phyloP scores from a whole-genome alignment of 2,888 invertebrate genomes.

The Pseudanteris insignis region DNA sequence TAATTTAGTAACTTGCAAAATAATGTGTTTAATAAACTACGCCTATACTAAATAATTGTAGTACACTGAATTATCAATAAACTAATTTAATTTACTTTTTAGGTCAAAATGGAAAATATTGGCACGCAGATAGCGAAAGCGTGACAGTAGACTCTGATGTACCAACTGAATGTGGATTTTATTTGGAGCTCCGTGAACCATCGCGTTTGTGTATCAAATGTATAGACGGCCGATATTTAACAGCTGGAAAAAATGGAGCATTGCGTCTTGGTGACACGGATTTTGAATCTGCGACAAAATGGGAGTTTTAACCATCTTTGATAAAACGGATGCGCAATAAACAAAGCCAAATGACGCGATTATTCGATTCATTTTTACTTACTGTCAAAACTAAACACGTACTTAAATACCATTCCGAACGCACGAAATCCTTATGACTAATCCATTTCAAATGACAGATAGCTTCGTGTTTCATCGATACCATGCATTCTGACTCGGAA shows the following conservation, averaged over 20 bases:
- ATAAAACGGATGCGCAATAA: constrained; percentile 3
- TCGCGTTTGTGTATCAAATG: constrained; percentile 91
- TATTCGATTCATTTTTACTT: constrained; percentile 12
- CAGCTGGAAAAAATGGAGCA: constrained; percentile 90
- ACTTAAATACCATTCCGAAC: constrained; percentile 37
- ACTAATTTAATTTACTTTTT: too few species aligned
- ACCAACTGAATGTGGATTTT: constrained; percentile 81
- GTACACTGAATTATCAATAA: too few species aligned
- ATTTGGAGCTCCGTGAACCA: constrained; percentile 91
- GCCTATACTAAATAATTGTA: too few species aligned
- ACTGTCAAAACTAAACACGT: constrained; percentile 42
- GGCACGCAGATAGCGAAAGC: constrained; percentile 89
- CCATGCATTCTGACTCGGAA: constrained; percentile 33
- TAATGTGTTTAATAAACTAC: too few species aligned
- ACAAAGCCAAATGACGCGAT: constrained; percentile 11
- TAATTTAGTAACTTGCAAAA: too few species aligned
- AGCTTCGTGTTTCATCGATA: constrained; percentile 31
- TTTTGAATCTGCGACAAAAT: constrained; percentile 84
- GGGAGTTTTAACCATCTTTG: constrained; percentile 81
- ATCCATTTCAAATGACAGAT: neutral
- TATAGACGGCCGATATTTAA: constrained; percentile 79
- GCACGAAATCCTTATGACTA: constrained; percentile 8
- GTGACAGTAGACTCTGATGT: constrained; percentile 86
- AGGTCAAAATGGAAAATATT: constrained; percentile 94
- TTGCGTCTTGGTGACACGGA: constrained; percentile 85